These are phyloP conservation scores for Tachystola acroxantha DNA, from an alignment of 2,888 invertebrate species.

Conservation along the genomic window DNA sequence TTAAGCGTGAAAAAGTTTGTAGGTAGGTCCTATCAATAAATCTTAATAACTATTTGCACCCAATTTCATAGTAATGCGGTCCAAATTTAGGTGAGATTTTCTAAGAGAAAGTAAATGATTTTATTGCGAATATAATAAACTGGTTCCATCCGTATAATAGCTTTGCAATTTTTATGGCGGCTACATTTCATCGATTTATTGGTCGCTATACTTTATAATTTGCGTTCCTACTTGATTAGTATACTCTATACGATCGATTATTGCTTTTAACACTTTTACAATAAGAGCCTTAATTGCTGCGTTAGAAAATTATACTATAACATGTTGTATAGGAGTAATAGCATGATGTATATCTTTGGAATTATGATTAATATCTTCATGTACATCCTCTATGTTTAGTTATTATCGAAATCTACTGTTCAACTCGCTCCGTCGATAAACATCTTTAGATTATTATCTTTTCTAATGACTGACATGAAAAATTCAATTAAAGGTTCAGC, in stretches of 20 bases:
- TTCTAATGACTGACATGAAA: not conserved
- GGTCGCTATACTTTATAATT: slow-evolving; percentile 17
- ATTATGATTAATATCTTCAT: slow-evolving; percentile 5
- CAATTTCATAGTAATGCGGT: slow-evolving; percentile 37
- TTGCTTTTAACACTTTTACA: slow-evolving; percentile 8
- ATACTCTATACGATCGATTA: slow-evolving; percentile 6
- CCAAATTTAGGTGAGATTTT: slow-evolving; percentile 43
- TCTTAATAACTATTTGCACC: slow-evolving; percentile 53
- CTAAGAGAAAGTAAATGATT: slow-evolving; percentile 70
- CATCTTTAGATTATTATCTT: not conserved
- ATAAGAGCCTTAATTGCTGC: slow-evolving; percentile 6
- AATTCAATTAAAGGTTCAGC: not conserved
- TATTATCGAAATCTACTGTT: slow-evolving; percentile 4
- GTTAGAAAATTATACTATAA: slow-evolving; percentile 2
- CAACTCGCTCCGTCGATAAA: slow-evolving; percentile 1
- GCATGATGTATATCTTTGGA: not conserved
- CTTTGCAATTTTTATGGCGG: slow-evolving; percentile 42
- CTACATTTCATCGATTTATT: slow-evolving; percentile 37
- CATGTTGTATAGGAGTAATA: not conserved
- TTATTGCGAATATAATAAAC: slow-evolving; percentile 60
- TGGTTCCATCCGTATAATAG: slow-evolving; percentile 44
- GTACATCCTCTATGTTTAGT: slow-evolving; percentile 1
- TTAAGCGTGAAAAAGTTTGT: not conserved
- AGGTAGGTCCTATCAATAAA: slow-evolving; percentile 39
- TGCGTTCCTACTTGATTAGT: slow-evolving; percentile 7